Base-by-base conservation (phyloP, 1,140 invertebrate species). In the Bombus sylvicola region DNA sequence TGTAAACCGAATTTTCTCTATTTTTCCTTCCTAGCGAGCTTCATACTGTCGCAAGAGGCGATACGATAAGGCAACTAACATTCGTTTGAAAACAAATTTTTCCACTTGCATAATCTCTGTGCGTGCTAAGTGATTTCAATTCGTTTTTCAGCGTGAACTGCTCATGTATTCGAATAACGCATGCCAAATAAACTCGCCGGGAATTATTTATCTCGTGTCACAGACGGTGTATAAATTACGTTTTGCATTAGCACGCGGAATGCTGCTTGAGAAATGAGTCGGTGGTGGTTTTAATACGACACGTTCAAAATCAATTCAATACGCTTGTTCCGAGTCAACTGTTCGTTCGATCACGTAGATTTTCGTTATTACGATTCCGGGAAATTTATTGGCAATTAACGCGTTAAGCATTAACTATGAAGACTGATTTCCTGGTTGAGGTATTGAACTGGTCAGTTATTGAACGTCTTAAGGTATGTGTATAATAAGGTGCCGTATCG, bases 181-280 rank as follows among this genome's bases (percentile, higher is more conserved):
- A 25, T 28, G 75, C 53, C 64, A 79, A 79, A 18, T 66, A 47
- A 62, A 68, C 80, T 37, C 53, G 75, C 75, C 62, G 47, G n/a
- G 59, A 43, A 72, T 85, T 81, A 79, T 80, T 34, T 68, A 47
- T 62, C 10, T 66, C 41, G 59, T 43, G 41, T n/a, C 22, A 15
- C 66, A 13, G n/a, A 43, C 12, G 57, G 37, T 69, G 68, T 59
- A 39, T 72, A 72, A 87, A 87, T 87, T 81, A 86, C 22, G 53
- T 43, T 22, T 18, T 28, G 80, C 71, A 69, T 57, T 71, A 18
- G 68, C 37, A 43, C 25, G 12, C 13, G 47, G 79, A 28, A 81
- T 73, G 68, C n/a, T 39, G 47, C 37, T 73, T 59, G 47, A 73
- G 34, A 71, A 71, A 57, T 31, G 66, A 57, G 39, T 53, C 25